Conservation (phyloP, 1,140 invertebrate species). For the Goniozus legneri region DNA sequence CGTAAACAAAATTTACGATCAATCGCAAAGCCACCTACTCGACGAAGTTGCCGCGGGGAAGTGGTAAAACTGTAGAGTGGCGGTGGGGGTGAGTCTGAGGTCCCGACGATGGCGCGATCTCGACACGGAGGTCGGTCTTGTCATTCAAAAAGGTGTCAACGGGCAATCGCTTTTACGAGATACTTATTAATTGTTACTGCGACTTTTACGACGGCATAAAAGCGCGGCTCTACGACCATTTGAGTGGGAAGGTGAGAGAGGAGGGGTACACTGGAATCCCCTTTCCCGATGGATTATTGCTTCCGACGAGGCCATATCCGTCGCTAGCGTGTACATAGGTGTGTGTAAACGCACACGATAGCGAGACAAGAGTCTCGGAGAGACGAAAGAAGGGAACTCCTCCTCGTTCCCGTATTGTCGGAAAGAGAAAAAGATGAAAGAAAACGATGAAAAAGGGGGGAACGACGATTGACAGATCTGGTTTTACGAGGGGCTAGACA, state of each 20-base stretch:
- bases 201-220: conserved; percentile 54
- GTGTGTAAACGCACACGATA: no score
- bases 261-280: conserved; percentile 36
- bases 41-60: neutral
- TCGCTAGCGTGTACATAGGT: no score
- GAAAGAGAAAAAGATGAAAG: no score
- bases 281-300: conserved; percentile 47
- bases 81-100: neutral
- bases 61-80: neutral
- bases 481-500: neutral
- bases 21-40: conserved; percentile 39
- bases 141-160: conserved; percentile 56
- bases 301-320: conserved; percentile 25
- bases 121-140: no score
- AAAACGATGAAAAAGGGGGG: no score
- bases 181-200: conserved; percentile 57
- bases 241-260: conserved; percentile 35
- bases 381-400: no score
- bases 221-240: conserved; percentile 47
- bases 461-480: no score
- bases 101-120: no score
- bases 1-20: conserved; percentile 51
- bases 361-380: no score
- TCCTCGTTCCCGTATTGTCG: no score
- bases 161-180: conserved; percentile 56